Percentiles rank a stretch among this genome's conserved stretches.
Conservation (phyloP, 2,888 invertebrate species). For the Nomada hirtipes region DNA sequence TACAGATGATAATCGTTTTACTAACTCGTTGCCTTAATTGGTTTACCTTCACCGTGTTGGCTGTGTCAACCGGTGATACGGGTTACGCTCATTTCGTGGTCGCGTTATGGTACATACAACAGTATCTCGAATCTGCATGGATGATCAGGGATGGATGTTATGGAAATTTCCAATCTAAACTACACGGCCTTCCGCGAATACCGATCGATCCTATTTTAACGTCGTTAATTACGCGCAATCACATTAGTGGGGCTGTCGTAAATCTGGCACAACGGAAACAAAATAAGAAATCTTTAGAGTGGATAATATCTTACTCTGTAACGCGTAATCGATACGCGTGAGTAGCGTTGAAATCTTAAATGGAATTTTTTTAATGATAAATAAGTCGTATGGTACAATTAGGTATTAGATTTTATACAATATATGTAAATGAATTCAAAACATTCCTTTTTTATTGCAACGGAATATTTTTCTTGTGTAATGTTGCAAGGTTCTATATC, state of each 20-base stretch:
- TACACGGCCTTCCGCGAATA: not conserved
- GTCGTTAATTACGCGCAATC: constrained; percentile 7
- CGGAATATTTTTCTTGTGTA: too few species aligned
- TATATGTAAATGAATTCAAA: too few species aligned
- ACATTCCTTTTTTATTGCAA: not conserved
- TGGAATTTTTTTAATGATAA: too few species aligned
- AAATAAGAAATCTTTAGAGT: not conserved
- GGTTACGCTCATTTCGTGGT: constrained; percentile 31
- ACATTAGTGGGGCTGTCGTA: not conserved
- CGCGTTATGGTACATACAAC: constrained; percentile 17
- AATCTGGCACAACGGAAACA: not conserved
- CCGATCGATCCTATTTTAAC: constrained; percentile 14
- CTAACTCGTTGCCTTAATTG: constrained; percentile 38
- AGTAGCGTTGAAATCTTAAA: too few species aligned
- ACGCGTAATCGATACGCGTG: not conserved
- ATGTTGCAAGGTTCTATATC: too few species aligned
- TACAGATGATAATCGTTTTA: constrained; percentile 20
- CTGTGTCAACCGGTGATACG: constrained; percentile 21
- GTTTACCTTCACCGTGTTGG: constrained; percentile 26
- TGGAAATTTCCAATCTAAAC: constrained; percentile 31
- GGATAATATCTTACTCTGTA: not conserved
- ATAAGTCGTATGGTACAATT: too few species aligned
- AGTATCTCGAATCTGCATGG: constrained; percentile 34
- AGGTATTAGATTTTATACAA: too few species aligned
- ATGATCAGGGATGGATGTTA: constrained; percentile 20